Percentiles rank a stretch among this genome's conserved stretches.
These are phyloP conservation scores for Rhabdomys pumilio DNA, from an alignment of 2,797 vertebrate species.

Conservation along the genomic window DNA sequence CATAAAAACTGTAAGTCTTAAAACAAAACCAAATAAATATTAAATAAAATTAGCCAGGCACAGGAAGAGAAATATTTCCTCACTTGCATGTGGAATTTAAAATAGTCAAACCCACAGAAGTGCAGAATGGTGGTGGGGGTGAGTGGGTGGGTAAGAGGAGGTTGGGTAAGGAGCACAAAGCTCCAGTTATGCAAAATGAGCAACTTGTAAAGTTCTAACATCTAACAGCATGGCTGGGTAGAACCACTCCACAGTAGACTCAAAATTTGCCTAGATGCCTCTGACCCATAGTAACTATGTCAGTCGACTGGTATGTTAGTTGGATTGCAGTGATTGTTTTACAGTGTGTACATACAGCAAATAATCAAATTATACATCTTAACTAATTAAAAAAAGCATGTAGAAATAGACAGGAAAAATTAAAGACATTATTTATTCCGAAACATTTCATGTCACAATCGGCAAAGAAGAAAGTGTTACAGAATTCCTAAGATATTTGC, in stretches of 20 bases:
- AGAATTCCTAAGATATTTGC: conserved; percentile 61
- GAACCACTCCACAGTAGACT: neutral
- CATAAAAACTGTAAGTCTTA: neutral
- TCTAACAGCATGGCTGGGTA: neutral
- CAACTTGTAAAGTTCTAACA: neutral
- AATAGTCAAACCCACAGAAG: neutral
- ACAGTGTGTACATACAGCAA: neutral
- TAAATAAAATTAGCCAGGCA: neutral
- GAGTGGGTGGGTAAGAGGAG: neutral
- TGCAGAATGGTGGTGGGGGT: neutral
- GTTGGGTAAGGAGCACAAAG: neutral
- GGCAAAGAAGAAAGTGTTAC: conserved; percentile 41
- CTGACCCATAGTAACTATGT: neutral
- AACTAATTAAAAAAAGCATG: conserved; percentile 17
- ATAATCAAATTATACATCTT: neutral
- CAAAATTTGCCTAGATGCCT: neutral
- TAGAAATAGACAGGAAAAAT: conserved; percentile 14
- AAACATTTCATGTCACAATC: conserved; percentile 33
- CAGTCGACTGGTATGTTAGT: neutral
- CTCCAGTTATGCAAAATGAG: neutral
- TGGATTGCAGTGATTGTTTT: neutral
- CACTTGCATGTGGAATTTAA: neutral
- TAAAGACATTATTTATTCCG: conserved; percentile 52
- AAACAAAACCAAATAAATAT: conserved; percentile 23
- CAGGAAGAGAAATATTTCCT: neutral